These are phyloP conservation scores for Drosophila ogumai DNA, from an alignment of 1,140 invertebrate genomes.

Conservation along the genomic window DNA sequence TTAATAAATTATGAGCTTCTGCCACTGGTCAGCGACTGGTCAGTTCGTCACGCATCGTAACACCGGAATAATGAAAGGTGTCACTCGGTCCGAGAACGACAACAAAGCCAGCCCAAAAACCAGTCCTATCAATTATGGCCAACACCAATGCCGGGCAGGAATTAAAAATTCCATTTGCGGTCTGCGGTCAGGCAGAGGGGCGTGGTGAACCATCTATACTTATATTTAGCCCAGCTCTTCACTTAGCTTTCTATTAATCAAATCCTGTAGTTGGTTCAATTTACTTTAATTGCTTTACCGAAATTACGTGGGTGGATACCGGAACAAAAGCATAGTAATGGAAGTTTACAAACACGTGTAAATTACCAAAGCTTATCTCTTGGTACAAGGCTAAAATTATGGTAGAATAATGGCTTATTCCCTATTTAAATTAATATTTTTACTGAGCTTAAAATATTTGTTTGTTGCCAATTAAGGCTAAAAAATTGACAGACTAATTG, in stretches of 20 bases:
- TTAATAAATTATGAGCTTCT: conserved; percentile 60
- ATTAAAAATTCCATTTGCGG: conserved; percentile 71
- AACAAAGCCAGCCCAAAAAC: conserved; percentile 50
- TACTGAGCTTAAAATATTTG: background rate
- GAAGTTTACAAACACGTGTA: background rate
- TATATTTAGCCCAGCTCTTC: conserved; percentile 26
- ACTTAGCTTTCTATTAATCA: conserved; percentile 25
- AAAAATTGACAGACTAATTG: background rate
- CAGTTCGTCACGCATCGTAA: conserved; percentile 51
- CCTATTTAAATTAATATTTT: background rate
- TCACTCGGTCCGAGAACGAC: conserved; percentile 20
- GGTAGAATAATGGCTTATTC: background rate
- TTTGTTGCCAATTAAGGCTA: too few species aligned
- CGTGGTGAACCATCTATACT: conserved; percentile 33
- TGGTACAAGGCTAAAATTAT: background rate
- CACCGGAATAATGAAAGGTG: conserved; percentile 40
- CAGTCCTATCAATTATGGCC: conserved; percentile 56
- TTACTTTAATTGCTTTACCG: conserved; percentile 35
- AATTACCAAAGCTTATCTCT: background rate
- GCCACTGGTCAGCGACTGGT: conserved; percentile 13
- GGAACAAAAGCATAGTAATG: background rate
- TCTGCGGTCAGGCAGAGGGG: background rate
- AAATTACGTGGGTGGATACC: conserved; percentile 7
- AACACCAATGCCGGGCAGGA: conserved; percentile 1
- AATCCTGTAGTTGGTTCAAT: conserved; percentile 34